These are phyloP conservation scores for Macrobrachium nipponense DNA, from an alignment of 1,140 invertebrate species.

Conservation along the genomic window DNA sequence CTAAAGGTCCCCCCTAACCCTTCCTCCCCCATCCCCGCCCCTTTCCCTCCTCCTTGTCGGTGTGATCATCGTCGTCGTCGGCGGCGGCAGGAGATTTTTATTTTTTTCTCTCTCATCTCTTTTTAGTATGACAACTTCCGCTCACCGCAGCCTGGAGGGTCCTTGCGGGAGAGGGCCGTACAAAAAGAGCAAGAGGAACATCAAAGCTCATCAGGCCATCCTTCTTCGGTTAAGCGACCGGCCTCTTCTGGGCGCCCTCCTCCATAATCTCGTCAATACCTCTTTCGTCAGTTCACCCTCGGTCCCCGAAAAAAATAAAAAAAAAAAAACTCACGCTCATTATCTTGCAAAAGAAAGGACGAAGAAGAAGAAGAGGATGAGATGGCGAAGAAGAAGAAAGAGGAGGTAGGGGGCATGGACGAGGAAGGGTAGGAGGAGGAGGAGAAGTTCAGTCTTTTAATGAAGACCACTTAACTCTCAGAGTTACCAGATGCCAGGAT, in stretches of 20 bases:
- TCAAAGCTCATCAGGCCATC: constrained; percentile 32
- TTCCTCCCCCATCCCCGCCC: neutral
- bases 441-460: neutral
- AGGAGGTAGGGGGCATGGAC: neutral
- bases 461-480: too few relatives aligned
- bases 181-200: constrained; percentile 16
- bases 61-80: too few relatives aligned
- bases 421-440: neutral
- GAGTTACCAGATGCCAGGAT: too few relatives aligned
- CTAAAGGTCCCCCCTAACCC: too few relatives aligned
- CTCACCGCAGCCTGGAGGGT: neutral
- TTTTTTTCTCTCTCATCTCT: neutral
- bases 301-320: too few relatives aligned
- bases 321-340: constrained; percentile 41
- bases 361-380: neutral
- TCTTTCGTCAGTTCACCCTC: constrained; percentile 23
- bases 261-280: constrained; percentile 36
- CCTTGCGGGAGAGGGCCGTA: neutral
- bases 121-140: constrained; percentile 25
- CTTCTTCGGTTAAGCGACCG: constrained; percentile 6
- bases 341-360: constrained; percentile 36
- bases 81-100: neutral
- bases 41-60: neutral
- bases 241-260: neutral
- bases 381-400: neutral